These are phyloP conservation scores for Enoplosus armatus DNA, from an alignment of 2,797 vertebrate genomes.

Conservation along the genomic window DNA sequence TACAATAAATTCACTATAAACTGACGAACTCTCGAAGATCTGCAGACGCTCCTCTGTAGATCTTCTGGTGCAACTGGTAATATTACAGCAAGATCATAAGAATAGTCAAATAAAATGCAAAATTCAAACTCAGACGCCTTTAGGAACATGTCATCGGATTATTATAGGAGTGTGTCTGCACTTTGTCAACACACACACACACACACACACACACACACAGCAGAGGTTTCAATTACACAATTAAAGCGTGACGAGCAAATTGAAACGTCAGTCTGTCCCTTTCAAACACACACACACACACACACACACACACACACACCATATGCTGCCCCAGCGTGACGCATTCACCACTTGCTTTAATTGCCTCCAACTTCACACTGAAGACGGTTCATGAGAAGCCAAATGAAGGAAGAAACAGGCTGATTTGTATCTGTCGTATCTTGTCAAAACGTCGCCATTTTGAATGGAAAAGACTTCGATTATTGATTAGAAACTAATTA, in stretches of 20 bases:
- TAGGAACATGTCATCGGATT: background rate
- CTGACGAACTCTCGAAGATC: no score
- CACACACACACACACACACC: constrained; percentile 30
- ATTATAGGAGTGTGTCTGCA: background rate
- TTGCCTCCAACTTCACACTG: constrained; percentile 39
- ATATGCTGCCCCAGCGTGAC: constrained; percentile 51
- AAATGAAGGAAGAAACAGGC: background rate
- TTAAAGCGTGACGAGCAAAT: constrained; percentile 69
- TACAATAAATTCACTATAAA: background rate
- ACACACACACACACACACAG: constrained; percentile 31
- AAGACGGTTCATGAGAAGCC: constrained; percentile 42
- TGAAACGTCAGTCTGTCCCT: constrained; percentile 58
- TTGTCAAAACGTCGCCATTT: background rate
- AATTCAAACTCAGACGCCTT: no score
- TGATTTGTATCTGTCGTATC: background rate
- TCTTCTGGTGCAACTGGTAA: background rate
- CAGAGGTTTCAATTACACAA: constrained; percentile 70
- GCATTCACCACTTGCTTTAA: constrained; percentile 54
- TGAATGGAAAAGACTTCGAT: background rate
- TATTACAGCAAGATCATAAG: no score
- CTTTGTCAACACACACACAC: background rate
- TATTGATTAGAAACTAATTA: background rate
- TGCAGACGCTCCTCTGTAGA: no score
- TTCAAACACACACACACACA: constrained; percentile 18
- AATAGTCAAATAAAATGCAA: no score